phyloP scores from a whole-genome alignment of 30 jellyfish, hydroid and myxozoan genomes.

The Aurelia aurita complex sp. Pacific region DNA sequence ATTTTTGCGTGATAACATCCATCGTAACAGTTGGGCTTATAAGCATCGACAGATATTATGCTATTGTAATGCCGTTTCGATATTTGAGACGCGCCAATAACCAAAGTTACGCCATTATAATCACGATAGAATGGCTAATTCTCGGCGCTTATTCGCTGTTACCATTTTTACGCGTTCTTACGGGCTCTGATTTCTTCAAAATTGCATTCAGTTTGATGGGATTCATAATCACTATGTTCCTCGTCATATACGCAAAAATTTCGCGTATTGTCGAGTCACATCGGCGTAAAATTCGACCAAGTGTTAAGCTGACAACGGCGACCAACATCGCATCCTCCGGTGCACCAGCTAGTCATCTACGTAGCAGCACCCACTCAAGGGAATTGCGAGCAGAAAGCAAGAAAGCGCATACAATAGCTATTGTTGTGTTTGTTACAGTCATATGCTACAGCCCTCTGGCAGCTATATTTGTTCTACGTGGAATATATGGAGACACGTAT shows the following conservation, averaged over 20 bases:
- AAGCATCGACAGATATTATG: constrained; percentile 53
- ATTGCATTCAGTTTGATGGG: constrained; percentile 34
- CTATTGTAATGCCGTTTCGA: constrained; percentile 38
- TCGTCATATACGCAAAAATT: constrained; percentile 23
- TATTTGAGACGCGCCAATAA: constrained; percentile 15
- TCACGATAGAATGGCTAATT: constrained; percentile 7
- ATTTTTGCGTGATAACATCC: constrained; percentile 20
- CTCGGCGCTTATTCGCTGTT: constrained; percentile 24
- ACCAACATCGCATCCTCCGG: not conserved
- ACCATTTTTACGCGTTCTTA: constrained; percentile 11
- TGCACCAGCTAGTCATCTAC: not conserved
- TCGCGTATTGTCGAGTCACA: constrained; percentile 30
- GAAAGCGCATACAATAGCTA: constrained; percentile 9
- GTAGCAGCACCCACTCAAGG: not conserved
- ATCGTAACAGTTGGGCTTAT: constrained; percentile 30
- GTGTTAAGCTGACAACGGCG: not conserved
- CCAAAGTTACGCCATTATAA: not conserved
- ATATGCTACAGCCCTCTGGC: constrained; percentile 40
- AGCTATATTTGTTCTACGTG: constrained; percentile 37
- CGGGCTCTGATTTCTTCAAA: constrained; percentile 33
- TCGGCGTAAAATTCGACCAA: constrained; percentile 32
- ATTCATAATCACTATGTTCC: not conserved
- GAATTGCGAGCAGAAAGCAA: constrained; percentile 18
- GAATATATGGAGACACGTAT: constrained; percentile 37
- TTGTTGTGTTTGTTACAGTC: constrained; percentile 25